phyloP scores from a whole-genome alignment of 1,140 invertebrate species.

The Aplysia californica region DNA sequence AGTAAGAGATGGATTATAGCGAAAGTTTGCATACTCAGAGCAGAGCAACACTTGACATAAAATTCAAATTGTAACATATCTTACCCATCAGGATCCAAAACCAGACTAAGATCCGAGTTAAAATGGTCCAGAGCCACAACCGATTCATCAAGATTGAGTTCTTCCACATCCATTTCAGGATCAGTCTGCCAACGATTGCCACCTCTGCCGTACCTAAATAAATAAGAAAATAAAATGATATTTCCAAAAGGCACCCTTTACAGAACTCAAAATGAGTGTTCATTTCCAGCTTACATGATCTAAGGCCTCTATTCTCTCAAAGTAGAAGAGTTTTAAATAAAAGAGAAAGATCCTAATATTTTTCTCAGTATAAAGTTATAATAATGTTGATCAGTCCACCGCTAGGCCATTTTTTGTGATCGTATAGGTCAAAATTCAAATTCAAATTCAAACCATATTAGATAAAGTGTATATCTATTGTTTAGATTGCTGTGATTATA shows the following conservation, averaged over 20 bases:
- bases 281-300: too few species aligned
- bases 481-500: too few species aligned
- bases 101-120: constrained; percentile 90
- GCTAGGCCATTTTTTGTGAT: too few species aligned
- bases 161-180: constrained; percentile 27
- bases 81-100: constrained; percentile 77
- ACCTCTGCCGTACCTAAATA: constrained; percentile 5
- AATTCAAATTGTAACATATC: too few species aligned
- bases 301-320: background rate
- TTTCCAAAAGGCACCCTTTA: background rate
- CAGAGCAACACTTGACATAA: too few species aligned
- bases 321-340: background rate
- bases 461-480: too few species aligned
- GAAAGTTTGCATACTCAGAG: too few species aligned
- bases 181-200: constrained; percentile 31
- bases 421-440: too few species aligned
- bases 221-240: background rate
- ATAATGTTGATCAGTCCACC: too few species aligned
- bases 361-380: background rate
- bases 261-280: too few species aligned
- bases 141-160: constrained; percentile 39
- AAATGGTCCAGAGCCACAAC: constrained; percentile 55
- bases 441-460: too few species aligned
- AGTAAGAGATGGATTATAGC: background rate
- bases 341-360: background rate